These are phyloP conservation scores for Crocuta crocuta DNA, from an alignment of 2,113 vertebrate genomes.

Conservation along the genomic window DNA sequence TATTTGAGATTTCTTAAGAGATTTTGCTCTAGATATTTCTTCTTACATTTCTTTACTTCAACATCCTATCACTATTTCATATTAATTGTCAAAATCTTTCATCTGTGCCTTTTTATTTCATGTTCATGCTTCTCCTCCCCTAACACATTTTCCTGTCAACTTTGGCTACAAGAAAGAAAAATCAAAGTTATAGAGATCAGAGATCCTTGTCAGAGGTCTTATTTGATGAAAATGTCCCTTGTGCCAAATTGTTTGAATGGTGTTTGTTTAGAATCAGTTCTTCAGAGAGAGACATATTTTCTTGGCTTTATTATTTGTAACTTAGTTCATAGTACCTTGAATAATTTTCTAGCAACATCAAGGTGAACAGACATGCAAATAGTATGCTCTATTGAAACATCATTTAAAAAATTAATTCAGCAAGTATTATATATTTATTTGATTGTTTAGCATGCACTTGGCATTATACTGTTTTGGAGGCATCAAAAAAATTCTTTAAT, in stretches of 20 bases:
- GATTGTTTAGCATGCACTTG: not conserved
- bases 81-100: slow-evolving; percentile 43
- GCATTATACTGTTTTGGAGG: not conserved
- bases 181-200: not conserved
- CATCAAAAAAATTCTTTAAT: not conserved
- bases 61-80: slow-evolving; percentile 33
- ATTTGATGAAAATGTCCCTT: slow-evolving; percentile 41
- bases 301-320: slow-evolving; percentile 3
- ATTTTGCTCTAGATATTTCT: slow-evolving; percentile 43
- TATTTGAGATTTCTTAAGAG: slow-evolving; percentile 25
- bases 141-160: not conserved
- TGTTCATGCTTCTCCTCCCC: not conserved
- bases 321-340: not conserved
- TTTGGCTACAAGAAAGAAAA: slow-evolving; percentile 8
- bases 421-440: not conserved
- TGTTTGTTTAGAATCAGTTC: not conserved
- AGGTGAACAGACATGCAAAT: not conserved
- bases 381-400: not conserved
- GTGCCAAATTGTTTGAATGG: not conserved
- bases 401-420: slow-evolving; percentile 28
- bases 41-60: slow-evolving; percentile 54
- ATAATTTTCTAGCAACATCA: not conserved
- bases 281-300: not conserved
- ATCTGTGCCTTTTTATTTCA: slow-evolving; percentile 37
- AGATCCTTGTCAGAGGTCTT: slow-evolving; percentile 28